Conservation (phyloP, 1,140 invertebrate species). For the Pararge aegeria region DNA sequence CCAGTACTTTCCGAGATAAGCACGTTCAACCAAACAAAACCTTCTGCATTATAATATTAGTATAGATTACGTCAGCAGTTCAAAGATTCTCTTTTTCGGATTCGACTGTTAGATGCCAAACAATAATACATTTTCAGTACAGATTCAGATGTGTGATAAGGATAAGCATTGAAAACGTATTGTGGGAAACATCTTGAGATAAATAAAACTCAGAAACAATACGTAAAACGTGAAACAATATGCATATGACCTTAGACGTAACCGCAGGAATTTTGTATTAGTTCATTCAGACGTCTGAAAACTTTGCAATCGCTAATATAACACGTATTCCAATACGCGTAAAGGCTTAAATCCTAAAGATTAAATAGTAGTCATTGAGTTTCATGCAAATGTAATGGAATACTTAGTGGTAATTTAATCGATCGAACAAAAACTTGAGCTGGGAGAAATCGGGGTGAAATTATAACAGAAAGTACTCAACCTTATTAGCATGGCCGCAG, state of each 20-base stretch:
- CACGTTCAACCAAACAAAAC: no score
- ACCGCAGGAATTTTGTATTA: not conserved
- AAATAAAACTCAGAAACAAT: not conserved
- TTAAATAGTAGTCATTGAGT: not conserved
- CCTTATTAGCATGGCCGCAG: constrained; percentile 32
- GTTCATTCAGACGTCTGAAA: not conserved
- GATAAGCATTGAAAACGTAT: not conserved
- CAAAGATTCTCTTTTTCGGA: no score
- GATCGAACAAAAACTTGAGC: constrained; percentile 36
- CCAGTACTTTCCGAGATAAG: no score
- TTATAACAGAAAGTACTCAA: constrained; percentile 36
- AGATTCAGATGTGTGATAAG: no score
- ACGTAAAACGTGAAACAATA: not conserved
- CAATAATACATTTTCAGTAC: no score
- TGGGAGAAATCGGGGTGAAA: constrained; percentile 43
- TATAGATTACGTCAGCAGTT: no score
- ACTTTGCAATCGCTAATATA: not conserved
- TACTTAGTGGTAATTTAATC: constrained; percentile 33
- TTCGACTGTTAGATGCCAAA: no score
- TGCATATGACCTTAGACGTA: not conserved
- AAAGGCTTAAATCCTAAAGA: not conserved
- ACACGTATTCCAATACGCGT: not conserved
- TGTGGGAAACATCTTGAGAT: not conserved
- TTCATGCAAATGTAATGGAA: constrained; percentile 14
- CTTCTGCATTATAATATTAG: no score